phyloP scores from a whole-genome alignment of 2,797 vertebrate genomes.

The Falco berigora region DNA sequence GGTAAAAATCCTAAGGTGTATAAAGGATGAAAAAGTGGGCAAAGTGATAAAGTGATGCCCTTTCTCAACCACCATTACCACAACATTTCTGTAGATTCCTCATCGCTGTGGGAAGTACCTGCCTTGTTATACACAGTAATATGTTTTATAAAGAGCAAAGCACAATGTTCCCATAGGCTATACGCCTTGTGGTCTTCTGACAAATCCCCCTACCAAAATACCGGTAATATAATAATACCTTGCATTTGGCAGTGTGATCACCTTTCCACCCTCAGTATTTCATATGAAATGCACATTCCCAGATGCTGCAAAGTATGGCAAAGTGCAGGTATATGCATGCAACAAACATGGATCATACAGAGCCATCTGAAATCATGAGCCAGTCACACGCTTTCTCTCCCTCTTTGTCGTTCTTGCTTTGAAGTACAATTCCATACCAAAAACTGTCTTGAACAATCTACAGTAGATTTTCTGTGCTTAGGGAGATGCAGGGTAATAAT shows the following conservation, averaged over 20 bases:
- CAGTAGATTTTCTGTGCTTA: not conserved
- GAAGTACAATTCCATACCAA: not conserved
- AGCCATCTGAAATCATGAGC: not conserved
- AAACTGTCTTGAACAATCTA: not conserved
- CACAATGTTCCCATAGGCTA: not conserved
- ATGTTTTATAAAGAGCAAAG: not conserved
- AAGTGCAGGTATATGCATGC: fast-evolving
- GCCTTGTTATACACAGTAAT: not conserved
- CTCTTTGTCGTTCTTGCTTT: not conserved
- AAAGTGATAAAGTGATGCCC: not conserved
- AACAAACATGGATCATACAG: not conserved
- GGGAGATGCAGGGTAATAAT: not conserved
- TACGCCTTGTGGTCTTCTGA: not conserved
- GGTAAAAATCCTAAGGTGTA: not conserved
- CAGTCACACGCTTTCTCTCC: not conserved
- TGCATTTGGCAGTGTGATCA: not conserved
- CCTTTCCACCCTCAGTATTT: not conserved
- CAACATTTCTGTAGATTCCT: not conserved
- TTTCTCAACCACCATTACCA: not conserved
- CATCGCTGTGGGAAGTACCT: not conserved
- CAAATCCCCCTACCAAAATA: not conserved
- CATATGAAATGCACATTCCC: not conserved
- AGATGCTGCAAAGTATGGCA: not conserved
- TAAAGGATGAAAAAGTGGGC: not conserved
- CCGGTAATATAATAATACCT: not conserved